Evolutionary conservation across 2,113 vertebrate species (phyloP), one percentile per base, ranked within the genome.

Genomic region (Poeciliopsis retropinna): DNA sequence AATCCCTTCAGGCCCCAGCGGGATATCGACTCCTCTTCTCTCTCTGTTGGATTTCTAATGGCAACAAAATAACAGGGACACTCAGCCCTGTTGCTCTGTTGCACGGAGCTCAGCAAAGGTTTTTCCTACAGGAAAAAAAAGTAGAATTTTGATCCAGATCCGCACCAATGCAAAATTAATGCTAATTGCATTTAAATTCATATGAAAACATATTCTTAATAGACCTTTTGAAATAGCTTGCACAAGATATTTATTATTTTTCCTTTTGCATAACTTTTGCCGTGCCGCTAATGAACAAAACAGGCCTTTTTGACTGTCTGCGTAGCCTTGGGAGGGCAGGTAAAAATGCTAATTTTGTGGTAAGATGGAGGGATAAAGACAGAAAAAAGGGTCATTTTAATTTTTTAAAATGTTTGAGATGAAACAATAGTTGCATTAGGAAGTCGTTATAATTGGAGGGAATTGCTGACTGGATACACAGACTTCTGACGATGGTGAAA

Each of bases 351-450:
- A 3, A 92, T 91, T 72, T 47, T 57, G 64, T 29, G 62, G 54
- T 57, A 82, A 71, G 76, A 39, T 47, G 61, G 51, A 39, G 57
- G 69, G 60, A 87, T 80, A 60, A 44, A 66, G 64, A 47, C 17
- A 47, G 15, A 64, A 71, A 86, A 81, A 85, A 83, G 84, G 83
- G 70, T 39, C 27, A 86, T 88, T 87, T 85, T 66, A 84, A 90
- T 89, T 91, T 87, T 68, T 87, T 82, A 69, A 54, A 84, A 64
- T 88, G 77, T 86, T 84, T 79, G 79, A 90, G 79, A 87, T 90
- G 81, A 88, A 89, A 92, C 82, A 93, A 90, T 88, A 89, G 80
- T 90, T 88, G 90, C 88, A 87, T 90, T 88, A 89, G 62, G 62
- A 83, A 92, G 88, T 92, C 91, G 89, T 87, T 87, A 66, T 91